These are phyloP conservation scores for Rana temporaria DNA, from an alignment of 2,113 vertebrate species.

Conservation along the genomic window DNA sequence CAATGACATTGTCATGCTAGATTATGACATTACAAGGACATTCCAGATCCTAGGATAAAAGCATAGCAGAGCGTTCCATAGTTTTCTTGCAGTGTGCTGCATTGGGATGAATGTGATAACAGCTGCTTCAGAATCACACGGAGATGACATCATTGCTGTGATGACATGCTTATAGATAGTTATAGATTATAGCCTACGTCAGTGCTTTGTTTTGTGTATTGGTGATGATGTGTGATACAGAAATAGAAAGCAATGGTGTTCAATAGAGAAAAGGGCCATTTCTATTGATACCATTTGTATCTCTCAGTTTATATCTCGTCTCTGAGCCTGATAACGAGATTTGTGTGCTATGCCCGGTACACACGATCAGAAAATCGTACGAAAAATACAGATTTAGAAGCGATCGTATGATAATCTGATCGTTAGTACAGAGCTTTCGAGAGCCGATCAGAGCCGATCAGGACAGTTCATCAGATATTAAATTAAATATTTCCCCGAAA, in stretches of 20 bases:
- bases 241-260: neutral
- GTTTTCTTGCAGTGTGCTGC: neutral
- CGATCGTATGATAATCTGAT: no score
- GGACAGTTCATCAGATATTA: no score
- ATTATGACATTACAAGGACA: slow-evolving; percentile 23
- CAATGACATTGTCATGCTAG: slow-evolving; percentile 19
- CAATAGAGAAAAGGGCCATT: neutral
- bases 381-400: no score
- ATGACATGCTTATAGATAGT: neutral
- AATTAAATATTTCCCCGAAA: no score
- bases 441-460: no score
- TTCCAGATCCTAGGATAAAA: slow-evolving; percentile 21
- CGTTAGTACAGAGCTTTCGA: no score
- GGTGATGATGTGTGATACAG: no score
- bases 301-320: no score
- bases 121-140: slow-evolving; percentile 32
- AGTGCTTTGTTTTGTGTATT: neutral
- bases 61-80: neutral
- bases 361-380: no score
- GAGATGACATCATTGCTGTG: slow-evolving; percentile 22
- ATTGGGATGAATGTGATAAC: neutral
- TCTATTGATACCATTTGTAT: neutral
- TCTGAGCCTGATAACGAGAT: no score
- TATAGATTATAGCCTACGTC: slow-evolving; percentile 1
- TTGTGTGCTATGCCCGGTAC: no score